These are phyloP conservation scores for Tubulanus polymorphus DNA, from an alignment of 2,888 invertebrate species.

Conservation along the genomic window DNA sequence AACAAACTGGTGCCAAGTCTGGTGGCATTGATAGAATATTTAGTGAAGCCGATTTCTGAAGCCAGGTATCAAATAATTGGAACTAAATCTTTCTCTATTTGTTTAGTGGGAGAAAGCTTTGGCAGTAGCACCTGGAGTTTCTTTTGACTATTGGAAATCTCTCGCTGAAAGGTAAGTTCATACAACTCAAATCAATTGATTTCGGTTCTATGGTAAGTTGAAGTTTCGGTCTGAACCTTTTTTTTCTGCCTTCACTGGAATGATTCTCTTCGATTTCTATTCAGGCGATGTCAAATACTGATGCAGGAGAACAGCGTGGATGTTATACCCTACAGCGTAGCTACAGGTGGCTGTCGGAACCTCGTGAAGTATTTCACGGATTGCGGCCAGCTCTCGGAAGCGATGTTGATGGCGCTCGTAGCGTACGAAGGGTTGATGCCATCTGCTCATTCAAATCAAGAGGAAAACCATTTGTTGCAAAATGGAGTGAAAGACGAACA, in stretches of 20 bases:
- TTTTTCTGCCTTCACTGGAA: slow-evolving; percentile 1
- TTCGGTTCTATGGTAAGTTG: too few species aligned
- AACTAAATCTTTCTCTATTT: background rate
- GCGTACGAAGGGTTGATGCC: slow-evolving; percentile 31
- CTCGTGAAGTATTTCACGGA: slow-evolving; percentile 34
- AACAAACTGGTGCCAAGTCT: too few species aligned
- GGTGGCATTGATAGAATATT: too few species aligned
- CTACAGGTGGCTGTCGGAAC: slow-evolving; percentile 36
- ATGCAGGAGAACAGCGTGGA: slow-evolving; percentile 41
- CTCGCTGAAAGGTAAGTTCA: slow-evolving; percentile 41
- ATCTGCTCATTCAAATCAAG: too few species aligned
- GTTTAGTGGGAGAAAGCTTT: slow-evolving; percentile 54
- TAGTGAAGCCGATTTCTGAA: too few species aligned
- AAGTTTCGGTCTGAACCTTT: too few species aligned
- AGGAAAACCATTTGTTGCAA: too few species aligned
- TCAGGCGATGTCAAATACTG: slow-evolving; percentile 43
- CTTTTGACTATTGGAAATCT: slow-evolving; percentile 51
- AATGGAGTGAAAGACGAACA: background rate
- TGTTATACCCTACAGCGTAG: slow-evolving; percentile 44
- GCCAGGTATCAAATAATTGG: too few species aligned
- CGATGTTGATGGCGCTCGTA: slow-evolving; percentile 38
- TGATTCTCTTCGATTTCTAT: background rate
- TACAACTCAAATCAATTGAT: too few species aligned
- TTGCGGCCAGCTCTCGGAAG: slow-evolving; percentile 42
- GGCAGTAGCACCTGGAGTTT: slow-evolving; percentile 54